Base-by-base conservation (phyloP, 2,888 invertebrate species). In the Chamaedrilus cognettii region DNA sequence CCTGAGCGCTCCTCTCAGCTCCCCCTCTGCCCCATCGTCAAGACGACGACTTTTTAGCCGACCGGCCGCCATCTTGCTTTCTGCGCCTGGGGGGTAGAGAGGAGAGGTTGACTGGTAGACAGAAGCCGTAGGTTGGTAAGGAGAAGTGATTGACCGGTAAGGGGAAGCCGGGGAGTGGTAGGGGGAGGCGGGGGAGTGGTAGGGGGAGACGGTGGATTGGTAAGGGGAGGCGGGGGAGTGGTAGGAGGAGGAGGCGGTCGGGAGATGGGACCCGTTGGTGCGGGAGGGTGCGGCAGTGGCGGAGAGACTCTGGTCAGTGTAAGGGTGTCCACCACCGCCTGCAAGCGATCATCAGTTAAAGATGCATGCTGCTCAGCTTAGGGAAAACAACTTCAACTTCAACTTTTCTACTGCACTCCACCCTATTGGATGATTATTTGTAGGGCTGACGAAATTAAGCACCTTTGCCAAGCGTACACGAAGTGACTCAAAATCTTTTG, bases 11-110 rank as follows among this genome's bases (percentile, higher is more conserved):
- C 28, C 26, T 19, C 5, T 52, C 28, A 7, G 15, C 19, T 52
- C 55, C 28, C 55, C 28, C n/a, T n/a, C n/a, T n/a, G n/a, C n/a
- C n/a, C n/a, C n/a, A n/a, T n/a, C n/a, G 42, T 42, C 42, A 42
- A 42, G 11, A 15, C 19, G 62, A n/a, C 57, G 62, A 33, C 52
- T 30, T n/a, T 60, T 34, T 23, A 60, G 42, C 30, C 60, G 34
- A 28, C 35, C 60, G 35, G 30, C 42, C 23, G 60, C 42, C n/a
- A 60, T 42, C 60, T 35, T 60, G 26, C 35, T 30, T 26, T 60
- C 60, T 30, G 42, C 42, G 60, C 42, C 42, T 26, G 60, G 60
- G 11, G 42, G n/a, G 30, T 34, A 60, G 42, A 42, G 30, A 23
- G 60, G 30, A 26, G 60, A 19, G 42, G 11, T 19, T 42, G 19